These are phyloP conservation scores for Dinothrombium tinctorium DNA, from an alignment of 1,140 invertebrate genomes.

Conservation along the genomic window DNA sequence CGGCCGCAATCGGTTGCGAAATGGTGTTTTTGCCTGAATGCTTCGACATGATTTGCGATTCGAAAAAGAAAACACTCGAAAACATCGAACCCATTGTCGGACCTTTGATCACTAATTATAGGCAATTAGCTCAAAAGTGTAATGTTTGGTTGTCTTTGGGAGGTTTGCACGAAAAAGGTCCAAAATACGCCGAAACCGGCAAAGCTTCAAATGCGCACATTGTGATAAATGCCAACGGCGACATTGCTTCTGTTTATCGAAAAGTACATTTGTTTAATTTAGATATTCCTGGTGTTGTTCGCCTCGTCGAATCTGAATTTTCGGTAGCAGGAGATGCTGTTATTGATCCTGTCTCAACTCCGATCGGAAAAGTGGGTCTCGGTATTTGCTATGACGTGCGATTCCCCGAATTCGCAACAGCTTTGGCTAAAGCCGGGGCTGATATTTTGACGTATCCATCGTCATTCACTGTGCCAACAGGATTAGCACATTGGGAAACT, in stretches of 20 bases:
- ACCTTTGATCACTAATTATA: slow-evolving; percentile 38
- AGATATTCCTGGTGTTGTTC: slow-evolving; percentile 40
- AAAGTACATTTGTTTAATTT: slow-evolving; percentile 88
- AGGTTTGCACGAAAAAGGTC: slow-evolving; percentile 56
- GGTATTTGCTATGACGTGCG: slow-evolving; percentile 78
- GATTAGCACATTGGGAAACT: slow-evolving; percentile 74
- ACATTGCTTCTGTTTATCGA: slow-evolving; percentile 46
- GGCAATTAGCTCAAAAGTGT: slow-evolving; percentile 39
- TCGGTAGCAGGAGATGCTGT: slow-evolving; percentile 32
- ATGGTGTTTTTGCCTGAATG: slow-evolving; percentile 87
- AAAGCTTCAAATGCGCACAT: slow-evolving; percentile 48
- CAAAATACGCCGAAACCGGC: neutral
- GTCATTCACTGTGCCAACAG: slow-evolving; percentile 77
- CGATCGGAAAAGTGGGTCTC: slow-evolving; percentile 47
- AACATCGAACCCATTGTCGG: slow-evolving; percentile 50
- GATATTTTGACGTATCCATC: slow-evolving; percentile 78
- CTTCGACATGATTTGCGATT: slow-evolving; percentile 66
- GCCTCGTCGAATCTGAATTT: slow-evolving; percentile 51
- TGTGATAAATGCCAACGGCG: slow-evolving; percentile 40
- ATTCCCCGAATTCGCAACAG: slow-evolving; percentile 61
- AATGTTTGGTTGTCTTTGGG: slow-evolving; percentile 80
- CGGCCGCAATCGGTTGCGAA: slow-evolving; percentile 25
- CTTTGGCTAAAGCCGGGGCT: slow-evolving; percentile 47
- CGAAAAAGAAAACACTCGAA: slow-evolving; percentile 38
- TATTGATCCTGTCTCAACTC: slow-evolving; percentile 41